Base-by-base conservation (phyloP, 2,797 vertebrate genomes). In the Lerista edwardsae region DNA sequence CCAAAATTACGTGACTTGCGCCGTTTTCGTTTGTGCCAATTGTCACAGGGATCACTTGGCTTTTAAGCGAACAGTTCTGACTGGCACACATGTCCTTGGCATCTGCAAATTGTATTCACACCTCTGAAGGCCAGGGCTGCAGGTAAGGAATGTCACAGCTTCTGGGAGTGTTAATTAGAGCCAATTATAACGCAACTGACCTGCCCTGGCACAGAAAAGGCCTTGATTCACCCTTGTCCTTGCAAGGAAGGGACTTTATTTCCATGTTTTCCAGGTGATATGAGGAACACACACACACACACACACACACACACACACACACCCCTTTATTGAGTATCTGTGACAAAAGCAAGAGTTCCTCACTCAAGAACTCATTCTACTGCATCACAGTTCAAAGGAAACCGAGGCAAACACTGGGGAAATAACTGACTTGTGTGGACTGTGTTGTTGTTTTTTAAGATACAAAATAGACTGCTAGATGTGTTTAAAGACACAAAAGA, bases 11-110 rank as follows among this genome's bases (percentile, higher is more conserved):
- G 67, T 84, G 88, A 88, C 88, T 92, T 90, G 90, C 92, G 82
- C 72, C 84, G 62, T 82, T 91, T 80, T 82, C 68, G 75, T 84
- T 72, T 71, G 83, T 1, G 0, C 71, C 91, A 92, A 92, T 89
- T 87, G 89, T 90, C 90, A 92, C 84, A 87, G 81, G 90, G 87
- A 69, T 93, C 90, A 89, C 80, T 72, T 89, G 85, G 77, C 84
- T 76, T 44, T 61, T 65, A 31, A 85, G 36, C 39, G 17, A 41
- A 91, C 72, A 3, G 27, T 92, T 75, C 80, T 87, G 90, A 90
- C 87, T 86, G 91, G 71, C 90, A 87, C 36, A 55, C 31, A 64
- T 71, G 69, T 80, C 80, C 79, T 68, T 85, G 84, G 79, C 83
- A 51, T n/a, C 82, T 55, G 27, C 80, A 89, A 90, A 90, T 82